A percentile compares a stretch with the other conserved stretches of the same genome.
Conservation (phyloP, 2,113 vertebrate genomes). For the Oplegnathus fasciatus region DNA sequence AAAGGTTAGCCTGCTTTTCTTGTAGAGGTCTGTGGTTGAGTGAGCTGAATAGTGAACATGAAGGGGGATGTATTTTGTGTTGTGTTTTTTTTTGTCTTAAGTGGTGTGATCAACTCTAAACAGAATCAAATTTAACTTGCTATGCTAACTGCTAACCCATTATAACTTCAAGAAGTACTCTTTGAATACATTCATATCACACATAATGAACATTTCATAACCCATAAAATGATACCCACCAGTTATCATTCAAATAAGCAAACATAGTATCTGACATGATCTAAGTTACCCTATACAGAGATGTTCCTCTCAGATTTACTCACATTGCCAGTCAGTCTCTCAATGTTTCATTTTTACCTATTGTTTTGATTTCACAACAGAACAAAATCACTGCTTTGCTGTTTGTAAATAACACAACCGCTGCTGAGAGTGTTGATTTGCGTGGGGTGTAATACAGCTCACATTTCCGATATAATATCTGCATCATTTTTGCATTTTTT, state of each 20-base stretch:
- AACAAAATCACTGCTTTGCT: conserved; percentile 34
- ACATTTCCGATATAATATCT: background rate
- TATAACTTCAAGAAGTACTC: background rate
- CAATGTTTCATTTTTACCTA: background rate
- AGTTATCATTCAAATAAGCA: background rate
- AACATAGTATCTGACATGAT: background rate
- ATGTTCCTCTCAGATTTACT: conserved; percentile 1
- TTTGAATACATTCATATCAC: background rate
- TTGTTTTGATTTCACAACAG: background rate
- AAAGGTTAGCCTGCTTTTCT: conserved; percentile 95
- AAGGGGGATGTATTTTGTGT: conserved; percentile 64
- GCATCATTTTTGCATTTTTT: conserved; percentile 34
- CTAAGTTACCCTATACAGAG: background rate
- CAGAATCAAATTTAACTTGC: conserved; percentile 19
- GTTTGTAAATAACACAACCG: background rate
- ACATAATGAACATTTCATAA: conserved; percentile 2
- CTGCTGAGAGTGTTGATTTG: background rate
- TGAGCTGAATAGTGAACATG: conserved; percentile 60
- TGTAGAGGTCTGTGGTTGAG: conserved; percentile 78
- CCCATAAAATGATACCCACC: background rate
- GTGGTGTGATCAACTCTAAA: conserved; percentile 22
- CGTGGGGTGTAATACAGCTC: background rate
- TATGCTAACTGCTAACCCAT: conserved; percentile 15
- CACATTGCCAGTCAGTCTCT: background rate
- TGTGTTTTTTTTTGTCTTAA: background rate